Evolutionary conservation across 2,113 vertebrate species (phyloP).

Genomic region (human (Homo sapiens)): GRCh38 chr2:213079501-213080000

Average conservation of each 20-base stretch:
- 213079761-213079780: background rate
- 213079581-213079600: background rate
- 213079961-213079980: conserved; percentile 46
- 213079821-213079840: background rate
- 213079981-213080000: conserved; percentile 54
- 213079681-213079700: conserved; percentile 16
- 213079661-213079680: background rate
- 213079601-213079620: background rate
- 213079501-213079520: too few relatives aligned
- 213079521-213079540: too few relatives aligned
- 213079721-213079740: background rate
- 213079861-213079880: background rate
- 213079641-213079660: background rate
- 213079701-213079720: background rate
- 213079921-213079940: background rate
- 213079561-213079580: too few relatives aligned
- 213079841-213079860: background rate
- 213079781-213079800: background rate
- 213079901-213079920: background rate
- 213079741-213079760: background rate
- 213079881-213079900: background rate
- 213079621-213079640: background rate
- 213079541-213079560: too few relatives aligned
- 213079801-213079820: background rate
- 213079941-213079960: conserved; percentile 4